Evolutionary conservation across 2,113 vertebrate species (phyloP), one percentile per base, ranked within the genome.

Genomic region (Chaenocephalus aceratus): DNA sequence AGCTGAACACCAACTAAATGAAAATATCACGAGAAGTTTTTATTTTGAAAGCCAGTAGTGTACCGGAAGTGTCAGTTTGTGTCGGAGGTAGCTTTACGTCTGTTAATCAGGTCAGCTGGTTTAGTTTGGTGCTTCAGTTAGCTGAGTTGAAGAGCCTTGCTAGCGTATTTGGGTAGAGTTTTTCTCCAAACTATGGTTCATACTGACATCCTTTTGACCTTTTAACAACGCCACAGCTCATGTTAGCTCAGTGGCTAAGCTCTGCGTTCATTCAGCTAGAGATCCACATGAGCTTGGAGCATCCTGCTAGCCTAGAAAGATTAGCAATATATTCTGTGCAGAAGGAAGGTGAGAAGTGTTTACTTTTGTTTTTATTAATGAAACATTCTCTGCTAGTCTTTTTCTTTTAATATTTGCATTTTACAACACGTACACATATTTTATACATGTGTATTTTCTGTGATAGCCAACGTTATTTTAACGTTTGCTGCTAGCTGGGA

Each of bases 291-390:
- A 58, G 41, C 56, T 76, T 1, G 80, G 72, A 83, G 82, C 82
- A 36, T 65, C 75, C 70, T 64, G 78, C 44, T 88, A 89, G 69
- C 73, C 2, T 66, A 77, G 75, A 80, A 14, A 79, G 52, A 0
- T n/a, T 62, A 83, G 82, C 82, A 58, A 59, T 4, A 58, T 1
- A 51, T 34, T 18, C 21, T 60, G 75, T 72, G 4, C 13, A 52
- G 18, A 52, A 51, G 80, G 49, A 6, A 86, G 90, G 91, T 91
- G 76, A 91, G 84, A 1, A 10, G 18, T 69, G 64, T 72, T 84
- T 77, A 44, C 59, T 7, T 52, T 1, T 49, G 4, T 30, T 36
- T 68, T 5, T 8, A 21, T 2, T 12, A 12, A 5, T 14, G 10
- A 70, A 44, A 46, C 10, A 0, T 21, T 1, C 1, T 4, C 54